A percentile compares a stretch with the other conserved stretches of the same genome.
phyloP scores from a whole-genome alignment of 2,113 vertebrate genomes.

The Gallinago jamesoni region DNA sequence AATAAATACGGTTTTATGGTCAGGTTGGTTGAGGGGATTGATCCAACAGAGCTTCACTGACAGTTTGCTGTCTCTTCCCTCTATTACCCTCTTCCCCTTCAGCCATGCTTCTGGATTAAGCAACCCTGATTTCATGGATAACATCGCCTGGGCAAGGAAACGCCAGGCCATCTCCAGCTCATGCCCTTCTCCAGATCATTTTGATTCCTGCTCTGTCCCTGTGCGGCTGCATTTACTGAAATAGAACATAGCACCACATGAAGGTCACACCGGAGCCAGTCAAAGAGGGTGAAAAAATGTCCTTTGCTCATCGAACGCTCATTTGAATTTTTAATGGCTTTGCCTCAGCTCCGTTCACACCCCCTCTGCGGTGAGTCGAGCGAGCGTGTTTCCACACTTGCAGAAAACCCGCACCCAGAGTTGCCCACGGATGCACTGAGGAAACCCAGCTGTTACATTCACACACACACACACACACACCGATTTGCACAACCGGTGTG shows the following conservation, averaged over 20 bases:
- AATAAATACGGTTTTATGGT: background rate
- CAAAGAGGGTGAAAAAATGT: slow-evolving; percentile 16
- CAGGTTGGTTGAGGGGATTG: background rate
- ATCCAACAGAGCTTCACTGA: background rate
- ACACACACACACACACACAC: background rate
- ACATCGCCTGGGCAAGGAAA: background rate
- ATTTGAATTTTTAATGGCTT: slow-evolving; percentile 66
- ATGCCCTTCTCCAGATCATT: background rate
- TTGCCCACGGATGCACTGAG: background rate
- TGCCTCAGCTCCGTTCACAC: background rate
- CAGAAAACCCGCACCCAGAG: background rate
- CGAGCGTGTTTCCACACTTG: rapidly evolving
- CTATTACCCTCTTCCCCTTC: background rate
- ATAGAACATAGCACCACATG: slow-evolving; percentile 12
- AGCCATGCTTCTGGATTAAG: background rate
- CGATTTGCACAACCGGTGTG: background rate
- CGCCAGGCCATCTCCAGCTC: background rate
- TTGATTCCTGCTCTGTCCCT: background rate
- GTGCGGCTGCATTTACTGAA: background rate
- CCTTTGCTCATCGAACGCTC: slow-evolving; percentile 45
- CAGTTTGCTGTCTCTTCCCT: background rate
- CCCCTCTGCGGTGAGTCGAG: background rate
- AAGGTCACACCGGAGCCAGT: slow-evolving; percentile 44
- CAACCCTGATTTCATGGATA: background rate
- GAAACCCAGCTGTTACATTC: background rate